phyloP scores from a whole-genome alignment of 2,797 vertebrate genomes.

The Synanceia verrucosa region DNA sequence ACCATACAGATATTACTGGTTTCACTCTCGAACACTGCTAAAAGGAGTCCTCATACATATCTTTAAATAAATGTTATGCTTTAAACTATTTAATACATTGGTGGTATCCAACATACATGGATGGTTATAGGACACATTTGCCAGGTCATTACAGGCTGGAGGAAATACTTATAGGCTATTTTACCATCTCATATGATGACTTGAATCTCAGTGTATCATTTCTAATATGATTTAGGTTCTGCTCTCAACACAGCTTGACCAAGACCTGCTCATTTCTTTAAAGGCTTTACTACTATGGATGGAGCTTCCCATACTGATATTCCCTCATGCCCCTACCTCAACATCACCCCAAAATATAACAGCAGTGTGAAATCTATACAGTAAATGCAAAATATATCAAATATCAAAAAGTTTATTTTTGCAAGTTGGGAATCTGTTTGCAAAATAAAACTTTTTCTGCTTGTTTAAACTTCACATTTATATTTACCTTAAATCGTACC shows the following conservation, averaged over 20 bases:
- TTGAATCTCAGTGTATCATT: not conserved
- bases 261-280: not conserved
- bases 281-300: not conserved
- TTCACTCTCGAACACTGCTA: not conserved
- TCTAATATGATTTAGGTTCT: slow-evolving; percentile 8
- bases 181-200: not conserved
- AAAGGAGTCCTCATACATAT: slow-evolving; percentile 21
- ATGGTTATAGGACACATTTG: not conserved
- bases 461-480: not conserved
- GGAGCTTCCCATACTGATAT: not conserved
- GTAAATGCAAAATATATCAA: not conserved
- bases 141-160: not conserved
- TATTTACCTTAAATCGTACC: not conserved
- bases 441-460: not conserved
- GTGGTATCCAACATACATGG: not conserved
- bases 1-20: not conserved
- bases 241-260: not conserved
- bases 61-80: slow-evolving; percentile 29
- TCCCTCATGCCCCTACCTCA: not conserved
- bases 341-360: too few relatives aligned
- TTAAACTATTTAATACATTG: slow-evolving; percentile 6
- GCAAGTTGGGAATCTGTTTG: not conserved
- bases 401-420: not conserved
- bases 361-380: not conserved
- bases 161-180: not conserved